Evolutionary conservation across 1,140 invertebrate genomes (phyloP), one percentile per base, ranked within the genome.

Genomic region (Diachasmimorpha longicaudata): DNA sequence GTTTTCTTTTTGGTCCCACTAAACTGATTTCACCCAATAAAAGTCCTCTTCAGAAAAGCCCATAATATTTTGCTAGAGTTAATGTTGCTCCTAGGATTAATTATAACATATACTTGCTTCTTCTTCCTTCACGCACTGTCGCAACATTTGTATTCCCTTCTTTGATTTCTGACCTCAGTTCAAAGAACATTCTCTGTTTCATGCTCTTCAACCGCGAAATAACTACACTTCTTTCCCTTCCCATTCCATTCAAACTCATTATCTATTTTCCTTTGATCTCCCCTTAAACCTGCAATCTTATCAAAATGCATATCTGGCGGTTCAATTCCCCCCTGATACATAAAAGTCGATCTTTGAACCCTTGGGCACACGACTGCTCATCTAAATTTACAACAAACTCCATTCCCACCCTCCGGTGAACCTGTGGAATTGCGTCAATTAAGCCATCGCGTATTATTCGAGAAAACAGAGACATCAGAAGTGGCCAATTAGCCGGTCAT

Each of bases 251-350:
- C 31, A 39, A 23, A 39, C 23, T n/a, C 14, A n/a, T n/a, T 71
- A 23, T 70, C 69, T 36, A 46, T 37, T 71, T 71, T 39, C 70
- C 21, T 71, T 71, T 71, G 70, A 71, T 71, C 70, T 71, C 70
- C 23, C 70, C 48, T 31, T 21, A 46, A 70, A 31, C 19, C 39
- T 71, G 70, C 14, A 55, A 55, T 55, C 48, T 55, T 21, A 55
- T 19, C 19, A 55, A 19, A 55, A 55, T 16, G n/a, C 19, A 21
- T 55, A 16, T 55, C 19, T 19, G 14, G 1, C 6, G 21, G 46
- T 71, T 46, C 25, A 48, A 71, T 71, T 71, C 42, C 8, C 8
- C 21, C 23, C 16, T 71, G 16, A 21, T 25, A 23, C 9, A 39
- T 21, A 42, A n/a, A 19, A 16, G 36, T 44, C 19, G 36, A 48